Percentiles rank a stretch among this genome's conserved stretches.
These are phyloP conservation scores for Lithophane socia DNA, from an alignment of 2,888 invertebrate genomes.

Conservation along the genomic window DNA sequence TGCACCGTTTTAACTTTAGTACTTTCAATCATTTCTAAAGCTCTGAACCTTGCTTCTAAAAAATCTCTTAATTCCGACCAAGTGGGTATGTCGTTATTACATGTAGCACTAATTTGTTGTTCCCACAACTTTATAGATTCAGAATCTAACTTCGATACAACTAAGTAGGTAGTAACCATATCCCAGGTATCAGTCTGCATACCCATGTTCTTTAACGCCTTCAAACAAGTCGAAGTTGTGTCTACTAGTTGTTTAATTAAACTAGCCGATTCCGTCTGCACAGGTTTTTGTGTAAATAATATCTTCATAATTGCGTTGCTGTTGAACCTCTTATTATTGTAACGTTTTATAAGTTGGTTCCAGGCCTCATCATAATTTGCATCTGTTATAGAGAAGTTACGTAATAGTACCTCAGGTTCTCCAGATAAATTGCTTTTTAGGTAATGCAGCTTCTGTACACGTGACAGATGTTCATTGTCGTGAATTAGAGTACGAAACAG, in stretches of 20 bases:
- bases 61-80: not conserved
- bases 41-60: conserved; percentile 31
- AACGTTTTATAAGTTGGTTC: conserved; percentile 32
- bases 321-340: conserved; percentile 39
- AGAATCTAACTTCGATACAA: too few species aligned
- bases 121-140: too few species aligned
- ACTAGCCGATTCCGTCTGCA: conserved; percentile 24
- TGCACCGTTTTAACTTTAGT: not conserved
- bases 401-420: too few species aligned
- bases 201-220: conserved; percentile 25
- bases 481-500: too few species aligned
- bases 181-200: conserved; percentile 31
- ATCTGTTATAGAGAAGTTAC: not conserved
- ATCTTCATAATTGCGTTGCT: conserved; percentile 36
- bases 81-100: too few species aligned
- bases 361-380: conserved; percentile 42
- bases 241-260: conserved; percentile 31
- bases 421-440: too few species aligned
- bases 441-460: too few species aligned
- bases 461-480: too few species aligned
- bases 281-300: conserved; percentile 23
- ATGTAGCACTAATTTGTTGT: not conserved
- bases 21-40: conserved; percentile 38
- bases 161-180: not conserved
- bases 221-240: conserved; percentile 34